phyloP scores from a whole-genome alignment of 2,113 vertebrate species.

The Tragelaphus buxtoni region DNA sequence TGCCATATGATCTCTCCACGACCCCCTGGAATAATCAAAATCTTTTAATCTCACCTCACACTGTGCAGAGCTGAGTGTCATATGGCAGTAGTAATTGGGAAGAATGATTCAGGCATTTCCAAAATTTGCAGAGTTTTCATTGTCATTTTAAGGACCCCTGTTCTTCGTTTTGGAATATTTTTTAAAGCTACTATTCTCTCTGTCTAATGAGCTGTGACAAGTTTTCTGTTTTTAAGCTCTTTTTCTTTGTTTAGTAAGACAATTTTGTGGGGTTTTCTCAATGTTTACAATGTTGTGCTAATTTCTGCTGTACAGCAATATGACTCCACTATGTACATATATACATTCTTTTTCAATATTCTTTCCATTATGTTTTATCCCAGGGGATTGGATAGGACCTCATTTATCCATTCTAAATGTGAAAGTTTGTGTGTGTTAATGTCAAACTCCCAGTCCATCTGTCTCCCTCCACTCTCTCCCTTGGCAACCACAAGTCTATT shows the following conservation, averaged over 20 bases:
- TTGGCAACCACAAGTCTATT: not conserved
- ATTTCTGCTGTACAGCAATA: not conserved
- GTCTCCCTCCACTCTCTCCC: not conserved
- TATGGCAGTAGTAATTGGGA: slow-evolving; percentile 52
- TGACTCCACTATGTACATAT: not conserved
- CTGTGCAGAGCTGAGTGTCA: slow-evolving; percentile 52
- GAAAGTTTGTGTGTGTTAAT: not conserved
- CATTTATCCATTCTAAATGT: not conserved
- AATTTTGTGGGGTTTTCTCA: not conserved
- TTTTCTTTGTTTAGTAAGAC: not conserved
- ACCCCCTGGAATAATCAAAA: slow-evolving; percentile 37
- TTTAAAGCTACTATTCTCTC: not conserved
- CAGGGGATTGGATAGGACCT: not conserved
- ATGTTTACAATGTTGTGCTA: not conserved
- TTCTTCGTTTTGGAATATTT: not conserved
- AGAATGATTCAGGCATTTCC: slow-evolving; percentile 44
- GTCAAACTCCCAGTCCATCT: too few relatives aligned
- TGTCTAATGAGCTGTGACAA: not conserved
- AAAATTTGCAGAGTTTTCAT: slow-evolving; percentile 23
- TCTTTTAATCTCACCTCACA: slow-evolving; percentile 52
- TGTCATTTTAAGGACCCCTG: not conserved
- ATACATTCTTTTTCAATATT: not conserved
- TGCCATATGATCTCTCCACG: slow-evolving; percentile 41
- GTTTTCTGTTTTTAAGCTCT: not conserved
- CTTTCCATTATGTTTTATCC: not conserved